Conservation (phyloP, 2,888 invertebrate genomes). For the Drosophila diplacantha region DNA sequence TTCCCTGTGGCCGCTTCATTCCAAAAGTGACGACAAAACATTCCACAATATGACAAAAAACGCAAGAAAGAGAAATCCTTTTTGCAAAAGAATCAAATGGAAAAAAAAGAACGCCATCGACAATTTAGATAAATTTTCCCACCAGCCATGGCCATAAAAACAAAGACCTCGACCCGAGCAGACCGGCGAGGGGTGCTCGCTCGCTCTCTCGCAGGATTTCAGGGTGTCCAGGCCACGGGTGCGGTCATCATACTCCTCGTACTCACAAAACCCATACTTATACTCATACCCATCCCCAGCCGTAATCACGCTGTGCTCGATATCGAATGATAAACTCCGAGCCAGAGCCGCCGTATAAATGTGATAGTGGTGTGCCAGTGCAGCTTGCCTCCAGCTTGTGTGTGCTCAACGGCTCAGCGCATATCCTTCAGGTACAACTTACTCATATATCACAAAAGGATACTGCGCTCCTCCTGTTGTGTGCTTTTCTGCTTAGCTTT, state of each 20-base stretch:
- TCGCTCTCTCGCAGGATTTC: constrained; percentile 20
- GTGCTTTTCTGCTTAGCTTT: constrained; percentile 72
- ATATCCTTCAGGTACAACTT: constrained; percentile 74
- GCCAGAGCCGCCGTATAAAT: constrained; percentile 41
- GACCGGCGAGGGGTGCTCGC: constrained; percentile 52
- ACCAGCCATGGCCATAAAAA: constrained; percentile 71
- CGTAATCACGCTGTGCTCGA: constrained; percentile 62
- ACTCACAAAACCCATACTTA: constrained; percentile 18
- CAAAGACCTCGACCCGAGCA: constrained; percentile 59
- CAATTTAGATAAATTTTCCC: constrained; percentile 77
- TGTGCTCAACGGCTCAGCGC: constrained; percentile 75
- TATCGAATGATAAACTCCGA: constrained; percentile 71
- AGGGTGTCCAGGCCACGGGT: constrained; percentile 50
- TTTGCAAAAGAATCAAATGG: constrained; percentile 51
- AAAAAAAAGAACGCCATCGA: constrained; percentile 62
- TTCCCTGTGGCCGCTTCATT: constrained; percentile 21
- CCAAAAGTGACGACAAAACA: constrained; percentile 76
- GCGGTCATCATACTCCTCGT: constrained; percentile 41
- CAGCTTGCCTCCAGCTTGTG: constrained; percentile 54
- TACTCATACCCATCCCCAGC: constrained; percentile 48
- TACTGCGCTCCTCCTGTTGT: constrained; percentile 57
- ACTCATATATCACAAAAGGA: constrained; percentile 75
- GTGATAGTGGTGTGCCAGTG: constrained; percentile 34
- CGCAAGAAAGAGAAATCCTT: constrained; percentile 62
- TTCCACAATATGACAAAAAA: constrained; percentile 75